Percentiles rank a stretch among this genome's conserved stretches.
phyloP scores from a whole-genome alignment of 53 echinoderm and acorn worm species.

The Pentamera pediparva region DNA sequence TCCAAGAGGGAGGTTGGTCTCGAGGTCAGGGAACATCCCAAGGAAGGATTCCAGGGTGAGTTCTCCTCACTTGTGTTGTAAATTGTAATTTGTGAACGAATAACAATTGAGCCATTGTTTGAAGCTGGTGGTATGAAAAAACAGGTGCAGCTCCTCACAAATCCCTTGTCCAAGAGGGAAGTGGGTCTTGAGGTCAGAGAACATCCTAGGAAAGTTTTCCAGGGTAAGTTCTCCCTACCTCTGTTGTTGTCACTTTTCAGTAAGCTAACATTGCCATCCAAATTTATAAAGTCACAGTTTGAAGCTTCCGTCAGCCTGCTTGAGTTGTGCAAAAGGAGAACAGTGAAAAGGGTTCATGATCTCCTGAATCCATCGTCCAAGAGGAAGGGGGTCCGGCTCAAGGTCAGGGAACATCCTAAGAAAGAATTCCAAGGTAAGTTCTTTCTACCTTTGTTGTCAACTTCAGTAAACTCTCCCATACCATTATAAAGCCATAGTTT shows the following conservation, averaged over 20 bases:
- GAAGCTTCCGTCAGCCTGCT: slow-evolving; percentile 92
- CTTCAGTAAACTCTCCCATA: too few relatives aligned
- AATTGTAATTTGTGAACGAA: too few relatives aligned
- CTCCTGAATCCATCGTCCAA: slow-evolving; percentile 74
- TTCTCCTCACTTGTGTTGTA: too few relatives aligned
- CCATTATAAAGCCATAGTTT: too few relatives aligned
- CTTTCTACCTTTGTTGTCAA: too few relatives aligned
- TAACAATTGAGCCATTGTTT: too few relatives aligned
- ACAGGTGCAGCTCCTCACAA: too few relatives aligned
- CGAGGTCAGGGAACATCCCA: slow-evolving; percentile 84
- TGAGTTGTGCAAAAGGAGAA: slow-evolving; percentile 95
- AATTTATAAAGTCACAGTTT: too few relatives aligned
- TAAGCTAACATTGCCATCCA: too few relatives aligned
- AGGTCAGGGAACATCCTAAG: slow-evolving; percentile 91
- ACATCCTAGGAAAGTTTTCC: slow-evolving; percentile 94
- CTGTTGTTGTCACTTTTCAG: too few relatives aligned
- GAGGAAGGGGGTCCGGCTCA: slow-evolving; percentile 80
- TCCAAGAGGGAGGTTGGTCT: slow-evolving; percentile 82
- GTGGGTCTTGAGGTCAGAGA: slow-evolving; percentile 84
- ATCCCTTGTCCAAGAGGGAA: slow-evolving; percentile 71
- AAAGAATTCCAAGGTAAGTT: slow-evolving; percentile 97
- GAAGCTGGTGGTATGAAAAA: too few relatives aligned
- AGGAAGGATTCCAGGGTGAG: slow-evolving; percentile 98
- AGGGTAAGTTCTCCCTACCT: too few relatives aligned
- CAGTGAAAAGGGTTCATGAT: slow-evolving; percentile 86